A percentile compares a stretch with the other conserved stretches of the same genome.
Evolutionary conservation across 2,888 invertebrate species (phyloP).

Genomic region (Eledone cirrhosa): DNA sequence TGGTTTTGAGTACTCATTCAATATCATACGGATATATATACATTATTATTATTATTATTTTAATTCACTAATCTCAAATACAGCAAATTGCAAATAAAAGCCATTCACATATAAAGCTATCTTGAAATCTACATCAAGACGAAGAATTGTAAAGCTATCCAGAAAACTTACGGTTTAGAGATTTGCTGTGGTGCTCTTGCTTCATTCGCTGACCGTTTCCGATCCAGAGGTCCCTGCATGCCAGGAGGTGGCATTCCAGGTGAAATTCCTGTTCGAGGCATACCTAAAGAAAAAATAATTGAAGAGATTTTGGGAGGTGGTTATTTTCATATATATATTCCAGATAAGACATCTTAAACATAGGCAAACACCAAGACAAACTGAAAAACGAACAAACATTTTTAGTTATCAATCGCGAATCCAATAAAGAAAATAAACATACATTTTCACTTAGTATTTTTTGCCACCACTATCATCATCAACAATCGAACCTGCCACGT

Average conservation of each 20-base stretch:
- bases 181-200: slow-evolving; percentile 46
- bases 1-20: no score
- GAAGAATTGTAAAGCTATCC: not conserved
- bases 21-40: no score
- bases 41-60: no score
- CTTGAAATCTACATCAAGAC: not conserved
- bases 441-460: no score
- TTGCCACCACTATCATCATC: no score
- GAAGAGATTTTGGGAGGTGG: not conserved
- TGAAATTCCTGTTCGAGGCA: slow-evolving; percentile 54
- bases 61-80: not conserved
- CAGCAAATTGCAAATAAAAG: not conserved
- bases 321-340: no score
- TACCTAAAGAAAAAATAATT: slow-evolving; percentile 43
- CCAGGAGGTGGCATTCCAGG: slow-evolving; percentile 54
- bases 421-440: no score
- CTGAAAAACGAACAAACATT: no score
- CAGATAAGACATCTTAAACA: no score
- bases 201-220: slow-evolving; percentile 49
- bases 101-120: not conserved
- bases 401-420: no score
- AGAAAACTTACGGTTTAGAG: slow-evolving; percentile 49
- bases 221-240: slow-evolving; percentile 53
- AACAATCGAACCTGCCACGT: no score
- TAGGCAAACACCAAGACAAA: no score